These are phyloP conservation scores for Regulus satrapa DNA, from an alignment of 2,113 vertebrate species.

Conservation along the genomic window DNA sequence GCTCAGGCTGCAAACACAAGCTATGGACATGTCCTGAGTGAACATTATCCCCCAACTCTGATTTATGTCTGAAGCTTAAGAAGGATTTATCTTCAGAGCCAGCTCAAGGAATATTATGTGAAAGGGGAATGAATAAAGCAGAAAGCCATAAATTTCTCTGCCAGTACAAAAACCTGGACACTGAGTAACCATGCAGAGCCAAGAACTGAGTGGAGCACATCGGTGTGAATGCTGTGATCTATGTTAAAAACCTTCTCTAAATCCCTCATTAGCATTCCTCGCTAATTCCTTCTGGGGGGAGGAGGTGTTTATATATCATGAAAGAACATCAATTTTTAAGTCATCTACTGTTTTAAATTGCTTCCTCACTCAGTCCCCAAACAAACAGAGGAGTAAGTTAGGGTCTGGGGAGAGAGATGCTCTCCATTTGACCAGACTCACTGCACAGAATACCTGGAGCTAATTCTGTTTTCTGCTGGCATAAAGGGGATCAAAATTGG, in stretches of 20 bases:
- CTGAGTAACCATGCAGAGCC: background rate
- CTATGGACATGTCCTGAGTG: background rate
- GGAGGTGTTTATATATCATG: background rate
- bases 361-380: background rate
- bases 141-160: background rate
- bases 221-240: background rate
- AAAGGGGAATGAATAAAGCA: slow-evolving; percentile 20
- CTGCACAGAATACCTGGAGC: background rate
- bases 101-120: background rate
- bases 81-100: slow-evolving; percentile 17
- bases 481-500: background rate
- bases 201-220: background rate
- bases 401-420: background rate
- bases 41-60: background rate
- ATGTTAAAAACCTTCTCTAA: background rate
- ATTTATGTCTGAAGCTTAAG: slow-evolving; percentile 14
- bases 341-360: background rate
- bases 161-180: background rate
- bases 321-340: background rate
- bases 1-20: background rate
- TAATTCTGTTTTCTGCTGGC: background rate
- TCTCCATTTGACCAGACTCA: background rate
- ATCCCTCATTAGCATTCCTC: background rate
- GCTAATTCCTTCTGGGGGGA: background rate
- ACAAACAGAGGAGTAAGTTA: background rate